phyloP scores from a whole-genome alignment of 2,888 invertebrate genomes.

The Lepidochitona cinerea region DNA sequence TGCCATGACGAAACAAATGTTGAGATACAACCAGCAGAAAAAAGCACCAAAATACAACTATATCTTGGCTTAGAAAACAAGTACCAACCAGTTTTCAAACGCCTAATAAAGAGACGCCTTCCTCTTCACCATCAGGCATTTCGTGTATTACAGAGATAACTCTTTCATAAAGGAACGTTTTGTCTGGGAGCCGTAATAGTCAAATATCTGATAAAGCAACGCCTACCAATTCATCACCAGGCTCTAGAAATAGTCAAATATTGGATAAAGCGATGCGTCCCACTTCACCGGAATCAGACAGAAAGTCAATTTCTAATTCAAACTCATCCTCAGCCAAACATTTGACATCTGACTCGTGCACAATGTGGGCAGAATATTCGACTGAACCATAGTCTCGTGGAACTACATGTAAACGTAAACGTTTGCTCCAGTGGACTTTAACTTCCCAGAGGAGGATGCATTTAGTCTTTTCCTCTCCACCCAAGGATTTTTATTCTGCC shows the following conservation, averaged over 20 bases:
- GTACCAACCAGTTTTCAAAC: not conserved
- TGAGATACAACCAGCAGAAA: not conserved
- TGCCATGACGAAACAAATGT: not conserved
- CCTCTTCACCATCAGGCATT: too few relatives aligned
- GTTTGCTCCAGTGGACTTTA: not conserved
- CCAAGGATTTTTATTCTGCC: not conserved
- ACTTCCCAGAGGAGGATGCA: not conserved
- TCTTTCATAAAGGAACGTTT: too few relatives aligned
- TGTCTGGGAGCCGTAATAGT: too few relatives aligned
- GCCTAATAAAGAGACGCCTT: too few relatives aligned
- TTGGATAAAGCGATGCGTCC: not conserved
- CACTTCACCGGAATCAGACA: not conserved
- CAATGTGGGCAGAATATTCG: too few relatives aligned
- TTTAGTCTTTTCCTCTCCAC: not conserved
- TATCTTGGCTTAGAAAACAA: not conserved
- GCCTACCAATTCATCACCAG: too few relatives aligned
- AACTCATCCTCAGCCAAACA: too few relatives aligned
- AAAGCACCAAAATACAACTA: not conserved
- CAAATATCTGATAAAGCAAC: too few relatives aligned
- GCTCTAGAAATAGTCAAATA: too few relatives aligned
- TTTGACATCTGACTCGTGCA: too few relatives aligned
- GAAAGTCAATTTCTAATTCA: not conserved
- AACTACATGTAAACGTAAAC: not conserved
- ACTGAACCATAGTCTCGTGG: not conserved
- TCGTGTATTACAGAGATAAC: too few relatives aligned